Conservation (phyloP, 2,113 vertebrate genomes). For the Rhipidura dahli region DNA sequence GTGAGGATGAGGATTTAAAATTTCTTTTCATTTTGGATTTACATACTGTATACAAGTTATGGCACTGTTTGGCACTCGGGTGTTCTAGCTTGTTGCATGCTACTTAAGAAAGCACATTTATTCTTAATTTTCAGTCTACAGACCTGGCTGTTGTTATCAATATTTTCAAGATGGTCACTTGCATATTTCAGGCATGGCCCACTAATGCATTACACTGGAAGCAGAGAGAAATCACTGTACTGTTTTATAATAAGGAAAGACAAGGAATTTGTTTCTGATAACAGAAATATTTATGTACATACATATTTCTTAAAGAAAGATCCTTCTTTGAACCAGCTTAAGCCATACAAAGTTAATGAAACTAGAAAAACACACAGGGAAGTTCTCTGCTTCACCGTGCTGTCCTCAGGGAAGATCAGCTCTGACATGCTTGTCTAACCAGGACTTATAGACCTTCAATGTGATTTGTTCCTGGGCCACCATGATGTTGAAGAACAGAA, state of each 20-base stretch:
- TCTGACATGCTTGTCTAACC: neutral
- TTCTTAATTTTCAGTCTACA: neutral
- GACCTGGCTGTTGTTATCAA: neutral
- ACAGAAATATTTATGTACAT: neutral
- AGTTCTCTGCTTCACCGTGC: neutral
- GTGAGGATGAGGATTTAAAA: neutral
- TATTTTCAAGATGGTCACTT: neutral
- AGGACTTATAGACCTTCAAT: neutral
- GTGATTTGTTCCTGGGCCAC: neutral
- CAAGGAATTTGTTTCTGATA: neutral
- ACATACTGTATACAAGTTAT: neutral
- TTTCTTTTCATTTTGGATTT: neutral
- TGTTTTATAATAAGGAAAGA: neutral
- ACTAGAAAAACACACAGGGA: neutral
- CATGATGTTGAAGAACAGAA: neutral
- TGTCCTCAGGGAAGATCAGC: neutral
- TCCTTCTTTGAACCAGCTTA: neutral
- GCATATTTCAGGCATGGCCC: neutral
- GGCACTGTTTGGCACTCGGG: neutral
- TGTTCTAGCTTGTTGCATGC: neutral
- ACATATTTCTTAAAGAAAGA: neutral
- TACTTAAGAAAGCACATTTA: neutral
- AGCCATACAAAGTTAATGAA: neutral
- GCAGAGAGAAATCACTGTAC: neutral
- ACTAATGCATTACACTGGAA: neutral